Conservation (phyloP, 1,140 invertebrate species). For the Caerostris darwini region DNA sequence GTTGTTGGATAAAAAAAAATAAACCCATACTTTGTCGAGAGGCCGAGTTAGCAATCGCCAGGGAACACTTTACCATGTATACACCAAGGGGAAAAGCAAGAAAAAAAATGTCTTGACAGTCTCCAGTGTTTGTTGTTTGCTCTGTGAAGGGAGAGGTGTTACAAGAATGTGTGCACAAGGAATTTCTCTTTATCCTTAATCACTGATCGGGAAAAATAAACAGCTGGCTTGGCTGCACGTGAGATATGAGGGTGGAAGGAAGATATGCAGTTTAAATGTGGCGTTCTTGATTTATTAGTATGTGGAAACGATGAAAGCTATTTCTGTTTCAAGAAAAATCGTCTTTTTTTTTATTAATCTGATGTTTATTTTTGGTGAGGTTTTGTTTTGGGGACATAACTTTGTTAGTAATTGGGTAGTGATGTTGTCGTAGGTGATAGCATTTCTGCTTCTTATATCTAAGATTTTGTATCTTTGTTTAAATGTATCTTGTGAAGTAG, state of each 20-base stretch:
- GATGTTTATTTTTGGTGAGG: no score
- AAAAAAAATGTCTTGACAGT: conserved; percentile 34
- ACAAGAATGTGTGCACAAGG: conserved; percentile 68
- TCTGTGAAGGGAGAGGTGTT: conserved; percentile 52
- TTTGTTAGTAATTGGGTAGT: no score
- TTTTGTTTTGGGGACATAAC: no score
- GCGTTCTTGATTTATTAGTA: no score
- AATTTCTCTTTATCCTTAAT: conserved; percentile 70
- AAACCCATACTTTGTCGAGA: neutral
- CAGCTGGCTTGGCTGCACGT: neutral
- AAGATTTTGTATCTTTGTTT: no score
- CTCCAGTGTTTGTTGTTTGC: conserved; percentile 64
- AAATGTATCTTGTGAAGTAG: no score
- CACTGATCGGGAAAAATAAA: conserved; percentile 60
- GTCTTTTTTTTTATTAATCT: no score
- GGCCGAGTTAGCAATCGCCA: neutral
- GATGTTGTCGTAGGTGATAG: no score
- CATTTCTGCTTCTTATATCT: no score
- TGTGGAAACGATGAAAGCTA: neutral
- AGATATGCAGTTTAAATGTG: neutral
- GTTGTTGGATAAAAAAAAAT: neutral
- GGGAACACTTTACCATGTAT: conserved; percentile 60
- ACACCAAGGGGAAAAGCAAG: neutral
- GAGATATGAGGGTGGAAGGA: neutral
- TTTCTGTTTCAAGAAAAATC: neutral